Percentiles rank a stretch among this genome's conserved stretches.
phyloP scores from a whole-genome alignment of 2,797 vertebrate genomes.

The Balearica regulorum region DNA sequence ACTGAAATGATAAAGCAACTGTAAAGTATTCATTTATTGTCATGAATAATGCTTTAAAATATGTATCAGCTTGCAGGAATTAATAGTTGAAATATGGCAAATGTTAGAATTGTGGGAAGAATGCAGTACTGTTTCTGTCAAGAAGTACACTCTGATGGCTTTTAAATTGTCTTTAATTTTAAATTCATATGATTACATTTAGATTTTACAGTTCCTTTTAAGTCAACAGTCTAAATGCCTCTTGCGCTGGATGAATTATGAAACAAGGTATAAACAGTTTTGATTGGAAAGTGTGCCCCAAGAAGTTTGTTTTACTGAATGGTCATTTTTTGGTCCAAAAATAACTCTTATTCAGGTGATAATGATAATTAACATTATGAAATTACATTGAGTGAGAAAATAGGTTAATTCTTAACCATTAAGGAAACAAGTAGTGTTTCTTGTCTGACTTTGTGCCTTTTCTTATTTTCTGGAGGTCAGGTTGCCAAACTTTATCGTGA shows the following conservation, averaged over 20 bases:
- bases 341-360: not conserved
- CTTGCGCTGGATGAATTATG: not conserved
- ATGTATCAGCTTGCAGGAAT: not conserved
- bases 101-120: not conserved
- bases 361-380: not conserved
- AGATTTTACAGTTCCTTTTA: not conserved
- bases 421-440: slow-evolving; percentile 57
- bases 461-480: slow-evolving; percentile 99
- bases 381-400: not conserved
- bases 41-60: not conserved
- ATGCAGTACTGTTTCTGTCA: not conserved
- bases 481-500: slow-evolving; percentile 99
- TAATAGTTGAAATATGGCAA: not conserved
- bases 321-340: not conserved
- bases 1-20: not conserved
- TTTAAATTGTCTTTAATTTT: not conserved
- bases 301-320: not conserved
- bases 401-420: not conserved
- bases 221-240: not conserved
- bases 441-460: slow-evolving; percentile 99
- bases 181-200: not conserved
- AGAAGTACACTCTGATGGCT: not conserved
- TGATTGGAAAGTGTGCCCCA: not conserved
- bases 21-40: not conserved
- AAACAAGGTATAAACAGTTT: not conserved